These are phyloP conservation scores for Frankliniella intonsa DNA, from an alignment of 2,888 invertebrate genomes.

Conservation along the genomic window DNA sequence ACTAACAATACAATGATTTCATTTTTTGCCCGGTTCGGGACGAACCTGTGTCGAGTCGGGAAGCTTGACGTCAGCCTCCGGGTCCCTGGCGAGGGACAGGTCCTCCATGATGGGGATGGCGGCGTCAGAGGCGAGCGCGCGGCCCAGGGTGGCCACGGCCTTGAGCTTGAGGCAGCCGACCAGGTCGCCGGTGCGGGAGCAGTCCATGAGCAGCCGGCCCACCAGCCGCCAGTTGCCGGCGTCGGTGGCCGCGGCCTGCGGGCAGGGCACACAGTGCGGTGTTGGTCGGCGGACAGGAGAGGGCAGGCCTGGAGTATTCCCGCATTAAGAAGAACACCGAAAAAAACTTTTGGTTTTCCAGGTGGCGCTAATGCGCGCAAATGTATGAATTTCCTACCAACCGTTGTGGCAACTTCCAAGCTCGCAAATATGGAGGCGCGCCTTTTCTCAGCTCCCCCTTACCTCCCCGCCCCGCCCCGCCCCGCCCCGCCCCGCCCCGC, in stretches of 20 bases:
- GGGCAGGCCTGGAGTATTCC: too few relatives aligned
- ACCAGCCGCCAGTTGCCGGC: conserved; percentile 30
- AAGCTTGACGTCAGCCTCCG: conserved; percentile 9
- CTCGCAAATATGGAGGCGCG: too few relatives aligned
- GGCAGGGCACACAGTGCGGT: not conserved
- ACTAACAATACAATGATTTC: too few relatives aligned
- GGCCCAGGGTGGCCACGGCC: conserved; percentile 35
- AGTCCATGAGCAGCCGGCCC: conserved; percentile 30
- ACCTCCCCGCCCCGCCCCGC: too few relatives aligned
- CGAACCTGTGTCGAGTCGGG: not conserved
- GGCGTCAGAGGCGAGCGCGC: conserved; percentile 29
- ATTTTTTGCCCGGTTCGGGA: too few relatives aligned
- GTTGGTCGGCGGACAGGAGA: too few relatives aligned
- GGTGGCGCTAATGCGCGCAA: too few relatives aligned
- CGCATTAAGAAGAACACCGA: too few relatives aligned
- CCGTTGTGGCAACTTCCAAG: too few relatives aligned
- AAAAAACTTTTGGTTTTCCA: too few relatives aligned
- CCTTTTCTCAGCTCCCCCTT: too few relatives aligned
- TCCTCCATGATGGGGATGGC: conserved; percentile 34
- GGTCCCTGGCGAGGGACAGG: conserved; percentile 34
- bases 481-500: not conserved
- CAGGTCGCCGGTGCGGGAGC: conserved; percentile 30
- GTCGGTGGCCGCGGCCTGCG: not conserved
- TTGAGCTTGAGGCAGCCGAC: conserved; percentile 37
- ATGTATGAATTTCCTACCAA: too few relatives aligned